Evolutionary conservation across 1,140 invertebrate genomes (phyloP), one percentile per base, ranked within the genome.

Genomic region (Drosophila funebris): DNA sequence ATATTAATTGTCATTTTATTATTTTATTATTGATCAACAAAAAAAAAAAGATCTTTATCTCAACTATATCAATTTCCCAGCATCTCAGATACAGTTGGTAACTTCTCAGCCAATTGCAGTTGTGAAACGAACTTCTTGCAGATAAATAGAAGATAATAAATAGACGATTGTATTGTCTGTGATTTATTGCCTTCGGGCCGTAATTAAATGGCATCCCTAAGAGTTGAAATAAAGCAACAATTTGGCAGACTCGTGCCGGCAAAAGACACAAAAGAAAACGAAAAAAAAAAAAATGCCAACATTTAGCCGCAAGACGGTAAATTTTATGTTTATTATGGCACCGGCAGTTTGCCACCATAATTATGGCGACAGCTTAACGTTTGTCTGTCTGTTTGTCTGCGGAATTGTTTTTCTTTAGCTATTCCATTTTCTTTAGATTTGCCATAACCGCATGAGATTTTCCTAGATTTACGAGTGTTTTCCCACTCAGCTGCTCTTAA

Each of bases 311-410:
- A 67, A 67, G 63, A 52, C 67, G 46, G n/a, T 33, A 85, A 67
- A 73, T 73, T 75, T 75, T 72, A 75, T 78, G 87, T 87, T 82
- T 78, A 75, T 64, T 71, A 52, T 78, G 63, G 29, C 54, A 39
- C 41, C 50, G 39, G 39, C 41, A 31, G n/a, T 48, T 39, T 73
- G 69, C 73, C 62, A 68, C 39, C 52, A 73, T 73, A 76, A 76
- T 76, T 73, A 76, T 76, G 60, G 70, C 62, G 9, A 9, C 36
- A 52, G 63, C 64, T 44, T 24, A 69, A n/a, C 9, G 39, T 56
- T 48, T 48, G 46, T 11, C 56, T 72, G 54, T 44, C 73, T 39
- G n/a, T n/a, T 70, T 74, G 46, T 69, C 54, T 64, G 67, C 3
- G 8, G 18, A 2, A 24, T 24, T 48, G 22, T 57, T 16, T 22